Evolutionary conservation across 2,113 vertebrate species (phyloP).

Genomic region (Sapajus apella): DNA sequence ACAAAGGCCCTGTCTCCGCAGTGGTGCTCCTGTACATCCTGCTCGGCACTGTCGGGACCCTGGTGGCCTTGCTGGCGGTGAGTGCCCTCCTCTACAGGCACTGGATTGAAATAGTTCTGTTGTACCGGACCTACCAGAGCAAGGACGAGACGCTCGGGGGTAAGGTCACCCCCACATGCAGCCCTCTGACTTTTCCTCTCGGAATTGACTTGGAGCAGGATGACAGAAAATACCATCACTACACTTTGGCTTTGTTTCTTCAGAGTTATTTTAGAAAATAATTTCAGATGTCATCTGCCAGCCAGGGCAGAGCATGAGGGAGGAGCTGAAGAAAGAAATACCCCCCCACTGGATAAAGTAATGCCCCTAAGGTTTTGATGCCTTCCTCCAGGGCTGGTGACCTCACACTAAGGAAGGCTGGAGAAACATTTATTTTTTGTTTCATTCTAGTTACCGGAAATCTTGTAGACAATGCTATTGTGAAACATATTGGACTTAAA

Average conservation of each 20-base stretch:
- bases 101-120: constrained; percentile 90
- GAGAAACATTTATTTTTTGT: neutral
- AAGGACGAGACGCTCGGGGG: constrained; percentile 80
- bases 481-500: neutral
- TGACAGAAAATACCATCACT: rapidly evolving
- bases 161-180: constrained; percentile 75
- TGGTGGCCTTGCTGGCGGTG: constrained; percentile 76
- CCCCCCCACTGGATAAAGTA: too few species aligned
- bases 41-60: constrained; percentile 59
- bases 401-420: neutral
- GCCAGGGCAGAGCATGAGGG: neutral
- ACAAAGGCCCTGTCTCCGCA: constrained; percentile 12
- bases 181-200: neutral
- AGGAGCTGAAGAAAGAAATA: neutral
- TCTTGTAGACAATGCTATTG: neutral
- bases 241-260: neutral
- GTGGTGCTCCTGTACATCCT: constrained; percentile 76
- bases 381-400: neutral
- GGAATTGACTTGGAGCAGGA: neutral
- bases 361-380: neutral
- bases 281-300: neutral
- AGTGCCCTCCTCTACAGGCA: constrained; percentile 80
- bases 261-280: too few species aligned
- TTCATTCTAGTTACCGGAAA: neutral
- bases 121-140: constrained; percentile 85